Percentiles rank a stretch among this genome's conserved stretches.
phyloP scores from a whole-genome alignment of 2,888 invertebrate genomes.

The Lydus trimaculatus region DNA sequence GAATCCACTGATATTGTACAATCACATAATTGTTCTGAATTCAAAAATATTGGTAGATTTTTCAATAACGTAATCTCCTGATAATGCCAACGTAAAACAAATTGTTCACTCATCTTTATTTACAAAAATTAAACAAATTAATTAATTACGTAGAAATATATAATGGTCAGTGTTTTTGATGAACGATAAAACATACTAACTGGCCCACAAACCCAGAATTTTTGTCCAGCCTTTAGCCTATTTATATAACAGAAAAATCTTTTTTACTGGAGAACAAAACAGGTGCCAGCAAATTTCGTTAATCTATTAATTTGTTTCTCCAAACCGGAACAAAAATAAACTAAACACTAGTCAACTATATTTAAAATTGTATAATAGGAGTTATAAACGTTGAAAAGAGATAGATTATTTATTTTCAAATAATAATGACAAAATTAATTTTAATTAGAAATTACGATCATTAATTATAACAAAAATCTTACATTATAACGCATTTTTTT shows the following conservation, averaged over 20 bases:
- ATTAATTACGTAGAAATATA: not conserved
- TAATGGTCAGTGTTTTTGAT: slow-evolving; percentile 43
- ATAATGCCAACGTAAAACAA: slow-evolving; percentile 58
- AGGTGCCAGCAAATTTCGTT: slow-evolving; percentile 58
- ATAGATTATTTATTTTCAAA: too few relatives aligned
- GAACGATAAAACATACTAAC: slow-evolving; percentile 50
- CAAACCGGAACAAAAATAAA: slow-evolving; percentile 39
- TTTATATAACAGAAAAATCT: slow-evolving; percentile 46
- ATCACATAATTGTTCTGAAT: slow-evolving; percentile 83
- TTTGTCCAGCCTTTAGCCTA: slow-evolving; percentile 57
- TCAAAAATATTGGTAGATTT: slow-evolving; percentile 78
- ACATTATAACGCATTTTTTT: too few relatives aligned
- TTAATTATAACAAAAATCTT: too few relatives aligned
- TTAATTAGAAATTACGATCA: not conserved
- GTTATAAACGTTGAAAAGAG: too few relatives aligned
- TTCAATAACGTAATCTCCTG: slow-evolving; percentile 67
- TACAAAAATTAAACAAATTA: not conserved
- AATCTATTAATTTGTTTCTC: slow-evolving; percentile 45
- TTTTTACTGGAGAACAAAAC: slow-evolving; percentile 57
- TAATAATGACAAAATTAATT: too few relatives aligned
- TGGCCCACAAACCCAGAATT: slow-evolving; percentile 51
- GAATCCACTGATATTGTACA: slow-evolving; percentile 88
- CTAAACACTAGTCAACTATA: not conserved
- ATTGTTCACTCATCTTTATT: slow-evolving; percentile 46
- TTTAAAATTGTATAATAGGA: not conserved